Conservation (phyloP, 2,888 invertebrate species). For the Oeneis ivallda region DNA sequence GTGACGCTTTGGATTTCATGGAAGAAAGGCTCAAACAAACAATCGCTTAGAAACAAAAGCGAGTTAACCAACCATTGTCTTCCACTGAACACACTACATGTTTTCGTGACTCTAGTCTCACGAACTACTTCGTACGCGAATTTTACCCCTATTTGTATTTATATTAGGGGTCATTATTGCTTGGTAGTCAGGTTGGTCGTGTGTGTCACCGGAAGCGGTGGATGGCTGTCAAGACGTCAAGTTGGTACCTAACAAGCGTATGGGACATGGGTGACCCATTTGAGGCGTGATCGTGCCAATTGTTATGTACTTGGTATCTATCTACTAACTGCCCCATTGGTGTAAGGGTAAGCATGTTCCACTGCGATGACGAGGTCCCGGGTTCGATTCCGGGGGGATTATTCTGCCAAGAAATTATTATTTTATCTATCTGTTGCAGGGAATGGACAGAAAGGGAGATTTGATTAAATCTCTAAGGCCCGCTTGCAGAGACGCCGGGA, state of each 20-base stretch:
- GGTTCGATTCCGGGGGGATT: too few species aligned
- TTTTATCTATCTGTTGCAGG: too few species aligned
- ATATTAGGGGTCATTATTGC: slow-evolving; percentile 1
- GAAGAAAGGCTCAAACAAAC: background rate
- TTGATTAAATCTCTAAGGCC: too few species aligned
- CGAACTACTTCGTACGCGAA: slow-evolving; percentile 18
- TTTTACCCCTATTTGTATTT: background rate
- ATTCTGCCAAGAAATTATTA: too few species aligned
- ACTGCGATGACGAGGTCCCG: too few species aligned
- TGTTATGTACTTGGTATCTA: background rate
- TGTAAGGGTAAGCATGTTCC: too few species aligned
- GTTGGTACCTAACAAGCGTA: background rate
- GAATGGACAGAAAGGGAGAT: too few species aligned
- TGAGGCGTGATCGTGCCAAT: slow-evolving; percentile 15
- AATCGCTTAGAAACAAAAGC: slow-evolving; percentile 20
- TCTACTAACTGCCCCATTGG: too few species aligned
- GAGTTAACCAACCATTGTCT: slow-evolving; percentile 24
- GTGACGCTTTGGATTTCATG: too few species aligned
- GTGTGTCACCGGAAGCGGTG: slow-evolving; percentile 28
- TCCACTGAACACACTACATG: slow-evolving; percentile 20
- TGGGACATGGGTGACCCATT: background rate
- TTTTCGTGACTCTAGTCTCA: slow-evolving; percentile 28
- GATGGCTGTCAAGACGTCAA: slow-evolving; percentile 15
- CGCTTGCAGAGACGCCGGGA: too few species aligned
- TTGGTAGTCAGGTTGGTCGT: slow-evolving; percentile 2